These are phyloP conservation scores for Pollachius pollachius DNA, from an alignment of 2,113 vertebrate species.

Conservation along the genomic window DNA sequence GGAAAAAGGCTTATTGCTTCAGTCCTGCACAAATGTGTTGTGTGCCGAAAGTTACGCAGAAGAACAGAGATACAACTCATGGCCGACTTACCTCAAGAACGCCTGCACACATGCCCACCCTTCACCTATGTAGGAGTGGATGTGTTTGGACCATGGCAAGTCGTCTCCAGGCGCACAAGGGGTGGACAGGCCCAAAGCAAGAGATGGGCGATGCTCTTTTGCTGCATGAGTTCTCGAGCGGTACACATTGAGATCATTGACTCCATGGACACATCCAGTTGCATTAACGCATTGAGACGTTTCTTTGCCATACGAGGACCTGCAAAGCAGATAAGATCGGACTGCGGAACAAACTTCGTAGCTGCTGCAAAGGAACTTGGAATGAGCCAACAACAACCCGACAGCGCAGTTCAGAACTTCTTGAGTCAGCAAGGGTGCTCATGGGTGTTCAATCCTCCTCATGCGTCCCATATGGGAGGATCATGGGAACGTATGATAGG, in stretches of 20 bases:
- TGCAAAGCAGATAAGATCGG: slow-evolving; percentile 4
- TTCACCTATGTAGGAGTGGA: no score
- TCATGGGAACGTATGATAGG: slow-evolving; percentile 2
- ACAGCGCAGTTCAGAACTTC: neutral
- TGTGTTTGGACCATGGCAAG: no score
- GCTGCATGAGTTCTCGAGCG: slow-evolving; percentile 1
- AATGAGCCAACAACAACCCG: neutral
- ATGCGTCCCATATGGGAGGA: no score
- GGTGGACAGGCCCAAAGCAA: no score
- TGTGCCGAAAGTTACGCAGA: neutral
- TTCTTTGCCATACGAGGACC: slow-evolving; percentile 20
- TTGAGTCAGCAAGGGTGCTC: no score
- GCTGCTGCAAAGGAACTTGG: neutral
- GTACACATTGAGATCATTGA: slow-evolving; percentile 3
- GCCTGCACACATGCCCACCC: slow-evolving; percentile 4
- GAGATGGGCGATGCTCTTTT: no score
- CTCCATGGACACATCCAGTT: neutral
- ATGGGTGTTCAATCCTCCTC: no score
- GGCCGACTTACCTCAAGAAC: slow-evolving; percentile 11
- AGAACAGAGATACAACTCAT: neutral
- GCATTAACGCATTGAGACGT: neutral
- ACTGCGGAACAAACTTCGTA: slow-evolving; percentile 13
- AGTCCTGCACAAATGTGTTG: slow-evolving; percentile 18
- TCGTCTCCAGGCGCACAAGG: no score
- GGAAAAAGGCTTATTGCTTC: slow-evolving; percentile 12